Evolutionary conservation across 1,140 invertebrate species (phyloP).

Genomic region (Penaeus indicus): DNA sequence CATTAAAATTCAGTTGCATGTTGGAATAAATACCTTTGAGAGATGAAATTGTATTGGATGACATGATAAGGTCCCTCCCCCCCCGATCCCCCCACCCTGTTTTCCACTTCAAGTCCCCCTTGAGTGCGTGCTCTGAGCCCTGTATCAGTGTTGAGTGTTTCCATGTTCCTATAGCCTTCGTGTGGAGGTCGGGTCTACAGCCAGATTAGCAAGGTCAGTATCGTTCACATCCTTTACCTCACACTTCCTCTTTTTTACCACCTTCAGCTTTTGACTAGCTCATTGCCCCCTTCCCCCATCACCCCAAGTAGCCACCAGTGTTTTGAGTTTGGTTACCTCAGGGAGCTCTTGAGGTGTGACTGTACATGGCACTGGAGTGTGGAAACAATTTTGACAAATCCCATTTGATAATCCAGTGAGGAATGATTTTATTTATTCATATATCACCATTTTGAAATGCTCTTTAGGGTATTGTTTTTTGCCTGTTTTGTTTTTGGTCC

Average conservation of each 20-base stretch:
- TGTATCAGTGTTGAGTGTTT: conserved; percentile 62
- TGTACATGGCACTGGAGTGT: too few species aligned
- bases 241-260: conserved; percentile 23
- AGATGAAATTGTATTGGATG: conserved; percentile 30
- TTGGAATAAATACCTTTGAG: background rate
- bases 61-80: background rate
- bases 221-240: conserved; percentile 37
- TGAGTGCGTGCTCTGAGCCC: conserved; percentile 54
- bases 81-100: background rate
- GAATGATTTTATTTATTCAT: too few species aligned
- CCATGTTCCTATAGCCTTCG: conserved; percentile 61
- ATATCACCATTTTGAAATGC: too few species aligned
- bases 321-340: too few species aligned
- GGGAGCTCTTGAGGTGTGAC: too few species aligned
- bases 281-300: background rate
- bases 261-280: background rate
- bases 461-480: too few species aligned
- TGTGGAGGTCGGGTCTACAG: conserved; percentile 61
- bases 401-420: too few species aligned
- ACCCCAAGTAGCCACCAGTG: too few species aligned
- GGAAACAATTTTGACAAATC: too few species aligned
- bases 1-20: conserved; percentile 18
- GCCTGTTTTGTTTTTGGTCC: too few species aligned
- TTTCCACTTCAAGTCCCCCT: conserved; percentile 46
- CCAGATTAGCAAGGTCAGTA: conserved; percentile 60